These are phyloP conservation scores for Mormyrus proboscirostris DNA, from an alignment of 2,797 vertebrate species.

Conservation along the genomic window DNA sequence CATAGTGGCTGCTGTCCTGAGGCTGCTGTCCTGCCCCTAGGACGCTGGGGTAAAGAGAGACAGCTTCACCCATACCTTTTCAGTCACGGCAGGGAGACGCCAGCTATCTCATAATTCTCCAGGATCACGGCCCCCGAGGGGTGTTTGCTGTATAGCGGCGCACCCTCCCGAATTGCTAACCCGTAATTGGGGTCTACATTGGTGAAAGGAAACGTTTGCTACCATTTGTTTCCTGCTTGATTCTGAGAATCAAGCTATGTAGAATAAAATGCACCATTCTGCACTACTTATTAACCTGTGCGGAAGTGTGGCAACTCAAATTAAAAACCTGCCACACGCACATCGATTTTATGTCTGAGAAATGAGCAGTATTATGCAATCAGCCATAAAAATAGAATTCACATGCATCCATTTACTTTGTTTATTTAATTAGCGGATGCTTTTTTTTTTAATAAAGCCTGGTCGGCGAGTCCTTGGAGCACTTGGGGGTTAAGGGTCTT, in stretches of 20 bases:
- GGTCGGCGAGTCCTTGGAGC: not conserved
- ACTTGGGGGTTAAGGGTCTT: not conserved
- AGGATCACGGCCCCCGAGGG: not conserved
- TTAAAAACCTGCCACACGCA: not conserved
- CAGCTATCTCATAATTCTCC: not conserved
- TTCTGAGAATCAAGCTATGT: not conserved
- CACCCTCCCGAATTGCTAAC: not conserved
- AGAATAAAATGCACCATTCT: not conserved
- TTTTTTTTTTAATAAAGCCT: not conserved
- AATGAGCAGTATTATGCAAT: not conserved
- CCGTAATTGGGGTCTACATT: not conserved
- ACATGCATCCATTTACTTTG: too few relatives aligned
- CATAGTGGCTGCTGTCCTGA: conserved; percentile 39
- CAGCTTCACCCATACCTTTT: not conserved
- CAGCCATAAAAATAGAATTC: not conserved
- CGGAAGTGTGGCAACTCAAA: not conserved
- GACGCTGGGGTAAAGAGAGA: conserved; percentile 26
- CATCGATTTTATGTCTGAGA: not conserved
- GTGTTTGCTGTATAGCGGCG: not conserved
- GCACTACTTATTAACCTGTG: not conserved
- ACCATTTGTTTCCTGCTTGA: not conserved
- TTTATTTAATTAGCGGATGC: not conserved
- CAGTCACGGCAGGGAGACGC: not conserved
- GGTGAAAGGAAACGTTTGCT: not conserved
- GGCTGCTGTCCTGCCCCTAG: conserved; percentile 45